Percentiles rank a stretch among this genome's conserved stretches.
Evolutionary conservation across 2,113 vertebrate genomes (phyloP).

Genomic region (Phoenicopterus ruber): DNA sequence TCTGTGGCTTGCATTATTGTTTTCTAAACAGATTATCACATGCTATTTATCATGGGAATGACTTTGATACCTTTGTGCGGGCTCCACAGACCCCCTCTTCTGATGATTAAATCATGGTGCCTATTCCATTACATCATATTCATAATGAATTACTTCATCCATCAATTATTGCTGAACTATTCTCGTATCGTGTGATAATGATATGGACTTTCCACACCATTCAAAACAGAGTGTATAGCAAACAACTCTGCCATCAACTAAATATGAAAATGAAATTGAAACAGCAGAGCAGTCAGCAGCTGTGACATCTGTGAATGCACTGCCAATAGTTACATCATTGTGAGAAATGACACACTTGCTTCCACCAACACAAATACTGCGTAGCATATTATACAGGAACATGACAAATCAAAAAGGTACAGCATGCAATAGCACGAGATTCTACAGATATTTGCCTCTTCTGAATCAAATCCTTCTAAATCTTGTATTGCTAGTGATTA

Average conservation of each 20-base stretch:
- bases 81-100: not conserved
- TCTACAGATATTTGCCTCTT: not conserved
- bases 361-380: not conserved
- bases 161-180: slow-evolving; percentile 16
- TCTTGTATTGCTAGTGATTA: not conserved
- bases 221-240: not conserved
- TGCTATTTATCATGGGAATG: slow-evolving; percentile 13
- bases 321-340: not conserved
- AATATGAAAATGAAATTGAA: slow-evolving; percentile 34
- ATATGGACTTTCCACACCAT: not conserved
- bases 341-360: not conserved
- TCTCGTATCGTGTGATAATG: not conserved
- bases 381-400: not conserved
- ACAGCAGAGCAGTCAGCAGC: not conserved
- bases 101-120: not conserved
- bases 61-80: not conserved
- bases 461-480: not conserved
- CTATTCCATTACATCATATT: slow-evolving; percentile 30
- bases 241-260: not conserved
- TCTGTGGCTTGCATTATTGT: not conserved
- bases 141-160: slow-evolving; percentile 32
- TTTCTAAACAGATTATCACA: slow-evolving; percentile 41
- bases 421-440: not conserved
- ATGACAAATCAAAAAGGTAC: not conserved
- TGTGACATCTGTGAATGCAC: not conserved